Evolutionary conservation across 2,797 vertebrate genomes (phyloP).

Genomic region (Todus mexicanus): DNA sequence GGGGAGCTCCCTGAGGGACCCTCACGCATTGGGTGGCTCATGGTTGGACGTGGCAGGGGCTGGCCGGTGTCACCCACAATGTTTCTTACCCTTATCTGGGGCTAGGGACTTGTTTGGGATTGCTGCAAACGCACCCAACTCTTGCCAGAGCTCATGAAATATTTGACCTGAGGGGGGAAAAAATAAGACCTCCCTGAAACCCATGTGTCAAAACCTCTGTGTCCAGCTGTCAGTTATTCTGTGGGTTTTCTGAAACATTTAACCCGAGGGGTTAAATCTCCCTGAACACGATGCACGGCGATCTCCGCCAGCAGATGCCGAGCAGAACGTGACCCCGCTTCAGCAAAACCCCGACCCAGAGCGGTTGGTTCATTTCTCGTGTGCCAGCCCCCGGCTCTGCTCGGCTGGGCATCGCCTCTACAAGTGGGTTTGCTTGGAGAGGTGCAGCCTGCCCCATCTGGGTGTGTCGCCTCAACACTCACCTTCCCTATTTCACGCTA

Average conservation of each 20-base stretch:
- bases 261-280: neutral
- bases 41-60: neutral
- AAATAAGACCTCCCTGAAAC: neutral
- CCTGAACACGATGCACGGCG: rapidly evolving
- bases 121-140: neutral
- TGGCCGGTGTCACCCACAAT: rapidly evolving
- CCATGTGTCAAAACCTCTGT: neutral
- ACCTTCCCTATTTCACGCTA: neutral
- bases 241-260: neutral
- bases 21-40: neutral
- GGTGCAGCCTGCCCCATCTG: neutral
- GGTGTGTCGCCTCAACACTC: neutral
- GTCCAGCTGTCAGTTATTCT: neutral
- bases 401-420: neutral
- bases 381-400: neutral
- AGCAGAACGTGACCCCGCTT: neutral
- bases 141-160: neutral
- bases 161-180: neutral
- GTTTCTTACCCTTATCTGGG: rapidly evolving
- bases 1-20: rapidly evolving
- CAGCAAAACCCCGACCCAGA: neutral
- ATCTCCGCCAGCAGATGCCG: neutral
- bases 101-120: neutral
- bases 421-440: rapidly evolving
- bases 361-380: rapidly evolving